These are phyloP conservation scores for Canis aureus DNA, from an alignment of 2,113 vertebrate species.

Conservation along the genomic window DNA sequence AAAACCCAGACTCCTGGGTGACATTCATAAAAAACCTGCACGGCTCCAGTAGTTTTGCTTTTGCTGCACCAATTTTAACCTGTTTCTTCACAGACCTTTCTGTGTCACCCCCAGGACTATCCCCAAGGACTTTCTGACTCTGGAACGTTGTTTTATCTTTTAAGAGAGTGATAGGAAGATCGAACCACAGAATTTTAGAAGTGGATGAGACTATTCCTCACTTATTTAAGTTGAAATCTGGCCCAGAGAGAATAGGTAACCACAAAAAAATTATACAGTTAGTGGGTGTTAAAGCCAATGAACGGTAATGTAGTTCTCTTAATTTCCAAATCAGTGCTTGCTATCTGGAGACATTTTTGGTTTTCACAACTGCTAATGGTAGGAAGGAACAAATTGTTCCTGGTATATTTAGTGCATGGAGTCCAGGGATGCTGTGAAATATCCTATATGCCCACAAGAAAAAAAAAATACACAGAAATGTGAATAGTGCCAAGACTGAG, in stretches of 20 bases:
- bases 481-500: neutral
- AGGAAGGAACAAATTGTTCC: neutral
- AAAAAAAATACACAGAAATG: neutral
- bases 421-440: neutral
- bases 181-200: neutral
- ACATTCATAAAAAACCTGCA: neutral
- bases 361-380: neutral
- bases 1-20: slow-evolving; percentile 16
- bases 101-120: neutral
- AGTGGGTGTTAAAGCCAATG: neutral
- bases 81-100: neutral
- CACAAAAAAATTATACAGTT: neutral
- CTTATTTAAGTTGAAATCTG: neutral
- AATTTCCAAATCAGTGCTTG: neutral
- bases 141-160: neutral
- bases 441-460: neutral
- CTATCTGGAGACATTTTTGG: neutral
- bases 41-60: neutral
- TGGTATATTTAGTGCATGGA: neutral
- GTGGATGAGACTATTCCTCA: neutral
- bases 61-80: neutral
- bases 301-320: neutral
- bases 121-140: neutral
- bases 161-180: neutral
- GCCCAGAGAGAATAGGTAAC: neutral